Evolutionary conservation across 2,797 vertebrate genomes (phyloP), one percentile per base, ranked within the genome.

Genomic region (Clamator glandarius): DNA sequence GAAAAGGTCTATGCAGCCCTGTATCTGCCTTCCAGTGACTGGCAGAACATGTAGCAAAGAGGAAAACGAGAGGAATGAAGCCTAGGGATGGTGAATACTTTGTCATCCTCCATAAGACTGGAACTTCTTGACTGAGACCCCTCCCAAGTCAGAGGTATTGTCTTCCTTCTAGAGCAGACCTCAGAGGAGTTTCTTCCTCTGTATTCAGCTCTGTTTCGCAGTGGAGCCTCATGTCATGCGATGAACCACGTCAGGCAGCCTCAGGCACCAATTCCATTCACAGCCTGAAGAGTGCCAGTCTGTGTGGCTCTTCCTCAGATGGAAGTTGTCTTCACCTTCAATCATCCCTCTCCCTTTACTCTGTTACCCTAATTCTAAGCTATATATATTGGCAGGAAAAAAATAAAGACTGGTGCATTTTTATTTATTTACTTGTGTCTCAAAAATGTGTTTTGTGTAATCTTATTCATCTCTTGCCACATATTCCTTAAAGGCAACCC

Each of bases 111-210:
- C 41, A 50, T 19, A 20, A 29, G 13, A 52, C 75, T 68, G 61
- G 33, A 87, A 63, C 12, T 66, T 72, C 41, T 68, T 69, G 25
- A 35, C 41, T 61, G 23, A 52, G n/a, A 72, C 46, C 24, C 28
- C 39, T 44, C 25, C 62, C 78, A 21, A 82, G 15, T 23, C 28
- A 89, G 46, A 67, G 12, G 26, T 29, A 26, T 0, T 66, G 20
- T 46, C 42, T 86, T 90, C 33, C 18, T 44, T 64, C 18, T 78
- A 36, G 7, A 94, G 36, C 8, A 75, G 50, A 52, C 17, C 23
- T 84, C 58, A 84, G 54, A 92, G 59, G 46, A 68, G 36, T 44
- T 94, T 87, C 16, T 42, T 64, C 76, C 36, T 87, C n/a, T 39
- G 7, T 72, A 36, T 58, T 75, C n/a, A 57, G 23, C 16, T 31